phyloP scores from a whole-genome alignment of 2,113 vertebrate species.

The Eclectus roratus region DNA sequence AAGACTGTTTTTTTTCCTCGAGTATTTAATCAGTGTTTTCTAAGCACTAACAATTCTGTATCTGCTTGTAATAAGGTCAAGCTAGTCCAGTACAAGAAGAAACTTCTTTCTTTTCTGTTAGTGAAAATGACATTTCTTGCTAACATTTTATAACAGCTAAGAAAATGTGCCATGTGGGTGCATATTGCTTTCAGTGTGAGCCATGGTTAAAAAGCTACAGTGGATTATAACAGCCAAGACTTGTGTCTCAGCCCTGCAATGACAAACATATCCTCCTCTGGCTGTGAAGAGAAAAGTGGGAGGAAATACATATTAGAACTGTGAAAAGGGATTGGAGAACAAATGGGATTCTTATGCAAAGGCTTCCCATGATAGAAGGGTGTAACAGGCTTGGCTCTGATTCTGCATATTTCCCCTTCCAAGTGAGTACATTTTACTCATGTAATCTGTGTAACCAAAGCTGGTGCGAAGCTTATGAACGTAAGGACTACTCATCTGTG shows the following conservation, averaged over 20 bases:
- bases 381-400: not conserved
- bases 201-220: not conserved
- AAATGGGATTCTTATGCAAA: not conserved
- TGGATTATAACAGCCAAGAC: not conserved
- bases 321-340: not conserved
- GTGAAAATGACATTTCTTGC: not conserved
- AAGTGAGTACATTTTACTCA: not conserved
- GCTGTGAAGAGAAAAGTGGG: not conserved
- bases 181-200: not conserved
- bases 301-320: not conserved
- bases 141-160: slow-evolving; percentile 7
- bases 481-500: not conserved
- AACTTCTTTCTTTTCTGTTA: not conserved
- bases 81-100: not conserved
- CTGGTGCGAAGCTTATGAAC: rapidly evolving
- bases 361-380: not conserved
- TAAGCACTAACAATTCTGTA: not conserved
- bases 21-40: not conserved
- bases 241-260: not conserved
- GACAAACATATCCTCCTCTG: not conserved
- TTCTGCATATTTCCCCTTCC: not conserved
- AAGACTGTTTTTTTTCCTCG: not conserved
- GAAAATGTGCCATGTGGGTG: not conserved
- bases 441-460: not conserved
- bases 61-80: not conserved